Evolutionary conservation across 2,797 vertebrate genomes (phyloP), one percentile per base, ranked within the genome.

Genomic region (Triplophysa yarkandensis): DNA sequence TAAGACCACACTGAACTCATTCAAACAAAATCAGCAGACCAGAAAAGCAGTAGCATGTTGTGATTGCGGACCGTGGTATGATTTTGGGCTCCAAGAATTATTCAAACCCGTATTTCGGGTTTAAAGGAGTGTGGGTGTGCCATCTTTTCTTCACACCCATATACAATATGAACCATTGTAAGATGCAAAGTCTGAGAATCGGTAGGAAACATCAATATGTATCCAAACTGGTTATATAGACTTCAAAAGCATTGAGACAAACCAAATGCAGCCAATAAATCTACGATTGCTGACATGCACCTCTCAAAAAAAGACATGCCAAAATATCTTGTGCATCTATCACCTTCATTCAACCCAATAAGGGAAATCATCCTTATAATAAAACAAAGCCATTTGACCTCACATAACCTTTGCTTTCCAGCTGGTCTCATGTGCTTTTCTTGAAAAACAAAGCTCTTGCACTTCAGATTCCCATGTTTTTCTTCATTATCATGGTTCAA

Each of bases 41-140:
- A 72, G 85, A 81, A 87, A 81, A 85, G 86, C 83, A 67, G 87
- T 86, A 86, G 85, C 85, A 82, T 87, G 85, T 90, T 89, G 84
- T 88, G 84, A 82, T 87, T 86, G 85, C 28, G 85, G 86, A 90
- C 21, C 81, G 87, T 54, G 88, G 90, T 89, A 85, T 82, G 70
- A 14, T 17, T 8, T 50, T 28, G 48, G 43, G 0, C 71, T 88
- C 88, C 90, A 91, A 90, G 83, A 90, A 85, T 88, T 57, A 91
- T 82, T 89, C 73, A 44, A 75, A 76, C 72, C 77, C 85, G 83
- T 86, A 74, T 75, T 80, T 85, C 74, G 65, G 79, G 82, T 85
- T 78, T 85, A 80, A 87, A 85, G 83, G 82, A 81, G 81, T 50
- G 69, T 74, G 70, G 80, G 76, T 85, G 44, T 50, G 71, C 79